Conservation (phyloP, 2,113 vertebrate species). For the Proterorhinus semilunaris region DNA sequence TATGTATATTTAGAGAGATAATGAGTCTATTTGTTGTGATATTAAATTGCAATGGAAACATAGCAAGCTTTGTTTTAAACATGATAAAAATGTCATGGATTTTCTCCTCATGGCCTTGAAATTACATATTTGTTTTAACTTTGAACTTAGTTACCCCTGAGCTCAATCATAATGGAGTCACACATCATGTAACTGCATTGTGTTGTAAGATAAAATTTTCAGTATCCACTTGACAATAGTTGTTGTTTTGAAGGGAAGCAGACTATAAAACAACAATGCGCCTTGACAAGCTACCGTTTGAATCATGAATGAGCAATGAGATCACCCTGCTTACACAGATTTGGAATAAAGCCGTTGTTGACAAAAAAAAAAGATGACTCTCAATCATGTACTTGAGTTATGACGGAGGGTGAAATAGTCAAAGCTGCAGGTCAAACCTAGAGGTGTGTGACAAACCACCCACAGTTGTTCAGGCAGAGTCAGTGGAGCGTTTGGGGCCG, state of each 20-base stretch:
- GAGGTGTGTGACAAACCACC: constrained; percentile 59
- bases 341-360: not conserved
- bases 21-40: no score
- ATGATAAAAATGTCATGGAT: constrained; percentile 4
- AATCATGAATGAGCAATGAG: constrained; percentile 8
- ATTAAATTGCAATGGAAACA: no score
- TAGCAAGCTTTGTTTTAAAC: no score
- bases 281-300: constrained; percentile 38
- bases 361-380: not conserved
- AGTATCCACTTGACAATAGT: constrained; percentile 8
- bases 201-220: not conserved
- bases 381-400: constrained; percentile 42
- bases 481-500: constrained; percentile 41
- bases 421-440: constrained; percentile 41
- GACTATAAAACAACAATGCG: constrained; percentile 30
- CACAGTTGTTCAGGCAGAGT: constrained; percentile 44
- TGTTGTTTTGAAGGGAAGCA: constrained; percentile 29
- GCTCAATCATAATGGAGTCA: not conserved
- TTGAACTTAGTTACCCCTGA: not conserved
- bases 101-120: not conserved
- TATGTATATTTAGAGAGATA: no score
- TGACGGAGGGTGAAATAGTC: constrained; percentile 19
- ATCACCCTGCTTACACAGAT: not conserved
- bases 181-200: not conserved
- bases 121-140: not conserved